A percentile compares a stretch with the other conserved stretches of the same genome.
Evolutionary conservation across 2,113 vertebrate genomes (phyloP).

Genomic region (Atractosteus spatula): DNA sequence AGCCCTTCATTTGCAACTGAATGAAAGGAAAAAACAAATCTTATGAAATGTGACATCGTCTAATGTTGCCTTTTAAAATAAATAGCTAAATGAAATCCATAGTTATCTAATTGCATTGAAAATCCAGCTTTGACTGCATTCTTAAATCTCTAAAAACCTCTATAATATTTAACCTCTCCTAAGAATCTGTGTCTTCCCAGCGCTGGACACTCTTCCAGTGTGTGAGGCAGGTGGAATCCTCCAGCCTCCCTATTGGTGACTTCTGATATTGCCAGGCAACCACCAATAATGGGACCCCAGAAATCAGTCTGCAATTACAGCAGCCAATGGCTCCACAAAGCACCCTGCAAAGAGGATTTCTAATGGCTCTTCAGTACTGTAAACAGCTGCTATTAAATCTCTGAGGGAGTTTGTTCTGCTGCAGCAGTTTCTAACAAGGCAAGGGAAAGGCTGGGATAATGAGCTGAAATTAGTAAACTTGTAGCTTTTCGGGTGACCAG

Average conservation of each 20-base stretch:
- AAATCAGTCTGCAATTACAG: background rate
- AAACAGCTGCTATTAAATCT: background rate
- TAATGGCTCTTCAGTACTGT: background rate
- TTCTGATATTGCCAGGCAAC: slow-evolving; percentile 10
- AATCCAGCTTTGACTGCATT: too few species aligned
- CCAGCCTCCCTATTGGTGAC: slow-evolving; percentile 2
- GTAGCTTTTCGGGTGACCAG: background rate
- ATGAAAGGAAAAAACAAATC: background rate
- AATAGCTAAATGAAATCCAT: too few species aligned
- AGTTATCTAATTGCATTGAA: too few species aligned
- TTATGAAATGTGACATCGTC: background rate
- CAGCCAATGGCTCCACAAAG: slow-evolving; percentile 1
- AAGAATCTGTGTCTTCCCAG: too few species aligned
- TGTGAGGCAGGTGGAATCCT: background rate
- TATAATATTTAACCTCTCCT: too few species aligned
- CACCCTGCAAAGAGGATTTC: background rate
- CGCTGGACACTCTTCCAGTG: too few species aligned
- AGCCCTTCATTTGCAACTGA: too few species aligned
- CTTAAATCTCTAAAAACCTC: too few species aligned
- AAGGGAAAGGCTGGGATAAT: slow-evolving; percentile 9
- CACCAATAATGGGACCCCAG: slow-evolving; percentile 7
- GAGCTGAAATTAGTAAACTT: background rate
- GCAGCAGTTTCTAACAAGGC: background rate
- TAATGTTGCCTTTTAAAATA: too few species aligned
- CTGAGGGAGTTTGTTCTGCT: background rate